Evolutionary conservation across 2,113 vertebrate genomes (phyloP).

Genomic region (Sturnus vulgaris): DNA sequence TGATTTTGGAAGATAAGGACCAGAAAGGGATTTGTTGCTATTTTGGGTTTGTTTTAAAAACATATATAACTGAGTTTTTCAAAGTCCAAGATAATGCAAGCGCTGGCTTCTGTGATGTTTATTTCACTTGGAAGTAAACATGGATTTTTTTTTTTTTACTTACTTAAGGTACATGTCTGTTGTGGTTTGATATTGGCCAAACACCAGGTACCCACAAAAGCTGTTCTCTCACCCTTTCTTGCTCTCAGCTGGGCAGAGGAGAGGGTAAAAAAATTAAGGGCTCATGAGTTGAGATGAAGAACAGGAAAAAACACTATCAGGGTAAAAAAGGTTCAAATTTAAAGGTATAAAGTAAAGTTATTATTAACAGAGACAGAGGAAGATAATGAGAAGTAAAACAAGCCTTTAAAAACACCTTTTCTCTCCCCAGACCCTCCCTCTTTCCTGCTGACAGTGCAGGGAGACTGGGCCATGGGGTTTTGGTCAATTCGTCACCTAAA

Average conservation of each 20-base stretch:
- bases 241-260: neutral
- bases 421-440: neutral
- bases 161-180: neutral
- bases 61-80: neutral
- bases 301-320: neutral
- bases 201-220: neutral
- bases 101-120: neutral
- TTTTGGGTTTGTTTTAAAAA: neutral
- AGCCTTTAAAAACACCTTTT: neutral
- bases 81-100: neutral
- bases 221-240: neutral
- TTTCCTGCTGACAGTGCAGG: neutral
- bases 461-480: neutral
- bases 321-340: neutral
- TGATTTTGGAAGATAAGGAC: neutral
- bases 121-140: neutral
- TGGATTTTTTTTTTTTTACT: neutral
- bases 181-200: neutral
- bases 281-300: neutral
- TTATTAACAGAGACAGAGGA: neutral
- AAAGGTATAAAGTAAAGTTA: neutral
- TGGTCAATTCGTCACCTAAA: neutral
- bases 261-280: neutral
- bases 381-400: neutral
- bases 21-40: neutral